phyloP scores from a whole-genome alignment of 2,113 vertebrate genomes.

The Elephantulus edwardii region DNA sequence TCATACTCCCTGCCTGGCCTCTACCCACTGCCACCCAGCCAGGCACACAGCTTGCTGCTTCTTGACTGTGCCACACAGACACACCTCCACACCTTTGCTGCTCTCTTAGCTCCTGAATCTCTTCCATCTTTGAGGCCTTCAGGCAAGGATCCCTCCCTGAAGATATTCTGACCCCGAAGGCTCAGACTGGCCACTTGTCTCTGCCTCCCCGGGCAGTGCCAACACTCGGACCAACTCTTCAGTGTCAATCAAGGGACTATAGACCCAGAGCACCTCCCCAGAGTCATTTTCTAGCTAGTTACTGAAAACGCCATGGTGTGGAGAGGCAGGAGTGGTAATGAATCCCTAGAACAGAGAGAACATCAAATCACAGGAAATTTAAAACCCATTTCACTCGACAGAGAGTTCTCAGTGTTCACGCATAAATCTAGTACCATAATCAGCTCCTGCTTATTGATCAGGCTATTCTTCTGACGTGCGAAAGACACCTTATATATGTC shows the following conservation, averaged over 20 bases:
- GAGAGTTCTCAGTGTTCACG: conserved; percentile 12
- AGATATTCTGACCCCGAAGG: neutral
- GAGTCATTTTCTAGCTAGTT: neutral
- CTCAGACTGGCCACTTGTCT: neutral
- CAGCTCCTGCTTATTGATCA: conserved; percentile 61
- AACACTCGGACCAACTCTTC: too few species aligned
- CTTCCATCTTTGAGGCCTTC: neutral
- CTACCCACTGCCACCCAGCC: neutral
- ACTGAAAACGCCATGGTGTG: neutral
- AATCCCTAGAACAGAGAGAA: conserved; percentile 32
- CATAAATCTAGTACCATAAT: conserved; percentile 61
- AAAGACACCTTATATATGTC: conserved; percentile 41
- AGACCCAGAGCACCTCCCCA: neutral
- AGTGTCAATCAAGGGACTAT: neutral
- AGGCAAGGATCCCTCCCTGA: neutral
- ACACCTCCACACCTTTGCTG: neutral
- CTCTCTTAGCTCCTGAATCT: neutral
- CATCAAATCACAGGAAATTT: conserved; percentile 53
- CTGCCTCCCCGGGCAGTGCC: neutral
- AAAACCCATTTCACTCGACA: conserved; percentile 51
- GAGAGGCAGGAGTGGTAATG: neutral
- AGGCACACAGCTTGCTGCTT: neutral
- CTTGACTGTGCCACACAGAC: fast-evolving
- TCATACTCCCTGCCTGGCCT: neutral
- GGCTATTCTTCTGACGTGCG: neutral